Base-by-base conservation (phyloP, 2,888 invertebrate species). In the Nomada ferruginata region DNA sequence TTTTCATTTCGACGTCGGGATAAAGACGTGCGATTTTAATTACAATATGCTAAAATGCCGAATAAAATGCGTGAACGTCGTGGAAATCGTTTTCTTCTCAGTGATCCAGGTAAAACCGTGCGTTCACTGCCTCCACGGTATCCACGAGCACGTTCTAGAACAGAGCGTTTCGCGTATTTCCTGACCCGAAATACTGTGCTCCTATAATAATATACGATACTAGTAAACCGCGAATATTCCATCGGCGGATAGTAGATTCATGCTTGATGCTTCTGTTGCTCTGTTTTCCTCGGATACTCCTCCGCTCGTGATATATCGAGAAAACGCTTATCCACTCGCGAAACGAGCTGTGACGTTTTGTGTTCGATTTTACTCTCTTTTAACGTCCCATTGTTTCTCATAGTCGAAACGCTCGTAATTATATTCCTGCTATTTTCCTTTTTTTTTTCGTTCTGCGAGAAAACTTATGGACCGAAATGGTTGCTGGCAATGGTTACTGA, bases 1-100 rank as follows among this genome's bases (percentile, higher is more conserved):
- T 82, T 76, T 82, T 82, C 74, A 81, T 59, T 53, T 36, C 23
- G 15, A 26, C 29, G 47, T 13, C 9, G 26, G 76, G 59, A 68
- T 72, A 76, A 71, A 47, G 47, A 64, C 68, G 9, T 2, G 20
- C 52, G 50, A 11, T 50, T 71, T 44, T 20, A 75, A 82, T 76
- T 75, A 68, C 63, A 26, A 23, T 75, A 66, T 10, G 47, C 57
- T 15, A 11, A 13, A 59, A 18, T 26, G 15, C 15, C 7, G 36
- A 74, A 78, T 11, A 36, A 29, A 59, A 53, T 47, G 47, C 50
- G 11, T 10, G 18, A 65, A 47, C 52, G 20, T 15, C 50, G 18
- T 36, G 42, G 44, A 44, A 65, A 55, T 18, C 23, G 1, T 50
- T 57, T 55, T 11, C 13, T 26, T 26, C 42, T n/a, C 13, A 11